Base-by-base conservation (phyloP, 2,113 vertebrate genomes). In the Prionailurus viverrinus region DNA sequence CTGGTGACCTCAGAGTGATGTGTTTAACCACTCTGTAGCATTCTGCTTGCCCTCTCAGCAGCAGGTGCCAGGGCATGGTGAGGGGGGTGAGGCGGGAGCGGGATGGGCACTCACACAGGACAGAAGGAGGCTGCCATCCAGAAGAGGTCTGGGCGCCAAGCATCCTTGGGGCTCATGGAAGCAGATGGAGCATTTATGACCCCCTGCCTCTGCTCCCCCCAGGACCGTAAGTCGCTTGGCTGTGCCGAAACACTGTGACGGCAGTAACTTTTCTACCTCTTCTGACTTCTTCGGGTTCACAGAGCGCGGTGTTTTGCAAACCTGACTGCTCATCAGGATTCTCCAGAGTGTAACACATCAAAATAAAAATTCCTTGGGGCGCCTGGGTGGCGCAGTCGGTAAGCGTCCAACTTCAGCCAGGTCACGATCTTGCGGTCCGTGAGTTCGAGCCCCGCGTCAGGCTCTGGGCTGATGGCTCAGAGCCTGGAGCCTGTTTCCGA, bases 91-190 rank as follows among this genome's bases (percentile, higher is more conserved):
- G 53, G 33, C 45, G 25, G 76, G 12, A 33, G 31, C 4, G 7
- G 31, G 25, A 31, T 0, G 8, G 4, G 2, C 41, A 39, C 73
- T 58, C 45, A n/a, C 0, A 1, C 0, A 8, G 68, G 51, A 18
- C 25, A 31, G 68, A 21, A 39, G 31, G 65, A 65, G 51, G n/a
- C 0, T 39, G 48, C 16, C 63, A 51, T n/a, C 31, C n/a, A 5
- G n/a, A 31, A 33, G 1, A 45, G 31, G 39, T n/a, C 25, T 12
- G 65, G 68, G 73, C 10, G 8, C 48, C 5, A 1, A 53, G 13
- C 10, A 16, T 7, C 14, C 68, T 29, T 0, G 0, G 11, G 71
- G 61, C 27, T 86, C 53, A 3, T 0, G 21, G 29, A 84, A 69
- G 51, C 48, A 45, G 74, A 36, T 7, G 68, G 39, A 58, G 18